These are phyloP conservation scores for Sebastes baramenuke DNA, from an alignment of 2,797 vertebrate species.

Conservation along the genomic window DNA sequence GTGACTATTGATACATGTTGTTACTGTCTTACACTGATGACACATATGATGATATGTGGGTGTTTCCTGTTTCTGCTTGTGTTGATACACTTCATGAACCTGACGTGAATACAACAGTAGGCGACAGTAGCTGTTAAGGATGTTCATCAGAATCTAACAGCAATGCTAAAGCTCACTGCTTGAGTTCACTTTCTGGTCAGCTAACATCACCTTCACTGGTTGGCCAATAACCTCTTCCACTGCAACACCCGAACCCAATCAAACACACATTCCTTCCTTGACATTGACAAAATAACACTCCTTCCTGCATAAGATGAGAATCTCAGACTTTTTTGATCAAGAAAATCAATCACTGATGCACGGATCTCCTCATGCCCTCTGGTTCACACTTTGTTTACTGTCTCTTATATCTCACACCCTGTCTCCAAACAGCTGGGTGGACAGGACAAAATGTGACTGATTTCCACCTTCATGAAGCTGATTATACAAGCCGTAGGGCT, in stretches of 20 bases:
- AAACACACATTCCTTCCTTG: neutral
- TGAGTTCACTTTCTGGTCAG: neutral
- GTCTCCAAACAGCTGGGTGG: neutral
- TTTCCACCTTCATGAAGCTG: neutral
- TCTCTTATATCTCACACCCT: neutral
- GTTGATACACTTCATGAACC: neutral
- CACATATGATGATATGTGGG: no score
- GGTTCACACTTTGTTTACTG: neutral
- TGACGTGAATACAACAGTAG: neutral
- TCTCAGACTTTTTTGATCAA: neutral
- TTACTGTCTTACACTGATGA: neutral
- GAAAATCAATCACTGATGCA: neutral
- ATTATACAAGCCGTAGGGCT: neutral
- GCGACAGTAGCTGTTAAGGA: neutral
- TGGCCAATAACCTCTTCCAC: slow-evolving; percentile 3
- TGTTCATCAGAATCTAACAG: neutral
- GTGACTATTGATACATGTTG: neutral
- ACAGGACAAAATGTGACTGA: neutral
- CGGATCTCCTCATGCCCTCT: neutral
- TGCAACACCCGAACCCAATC: neutral
- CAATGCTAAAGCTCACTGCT: neutral
- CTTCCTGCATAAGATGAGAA: neutral
- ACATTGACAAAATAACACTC: neutral
- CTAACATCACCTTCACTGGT: neutral
- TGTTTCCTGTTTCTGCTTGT: neutral